Evolutionary conservation across 2,113 vertebrate species (phyloP), one percentile per base, ranked within the genome.

Genomic region (Labeo rohita): DNA sequence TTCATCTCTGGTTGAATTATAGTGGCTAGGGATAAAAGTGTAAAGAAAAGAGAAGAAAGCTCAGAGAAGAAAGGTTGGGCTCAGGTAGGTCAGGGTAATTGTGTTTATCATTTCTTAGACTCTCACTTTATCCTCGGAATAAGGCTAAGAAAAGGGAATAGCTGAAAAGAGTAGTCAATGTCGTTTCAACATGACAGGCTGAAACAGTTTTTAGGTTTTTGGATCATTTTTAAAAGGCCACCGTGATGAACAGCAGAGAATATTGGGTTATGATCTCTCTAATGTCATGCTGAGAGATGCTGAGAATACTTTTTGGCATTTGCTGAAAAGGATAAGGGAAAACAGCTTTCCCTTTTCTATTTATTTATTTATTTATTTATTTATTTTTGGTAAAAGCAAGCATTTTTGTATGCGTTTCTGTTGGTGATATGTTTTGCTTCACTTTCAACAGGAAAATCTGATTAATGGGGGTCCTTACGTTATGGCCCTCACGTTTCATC

Each of bases 21-120:
- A 45, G 49, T 54, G 45, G 47, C 28, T 49, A 45, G 28, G 47
- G 47, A 82, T 66, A 70, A 82, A 54, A 70, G 63, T 82, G 45
- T 21, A 83, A 36, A 54, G 80, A 83, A 54, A 70, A 70, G 63
- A 36, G 65, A 83, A 54, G 66, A 73, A 73, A 81, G 61, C 61
- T 3, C 49, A 43, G 34, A 83, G 81, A 73, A 59, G 68, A 84
- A 73, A 84, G 49, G 63, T 70, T 52, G 63, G 80, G 52, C 36
- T 73, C 68, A 45, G 47, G 36, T 39, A 59, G 68, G 82, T 84
- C 82, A 84, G 82, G 50, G 68, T 74, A 59, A 84, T 59, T 23
- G 49, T 84, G 50, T 84, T 84, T 59, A 59, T 84, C 68, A 73
- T 73, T 70, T 52, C 36, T 8, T 43, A 63, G n/a, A 66, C 79